Percentiles rank a stretch among this genome's conserved stretches.
Evolutionary conservation across 2,113 vertebrate species (phyloP).

Genomic region (Brachyhypopomus occidentalis): DNA sequence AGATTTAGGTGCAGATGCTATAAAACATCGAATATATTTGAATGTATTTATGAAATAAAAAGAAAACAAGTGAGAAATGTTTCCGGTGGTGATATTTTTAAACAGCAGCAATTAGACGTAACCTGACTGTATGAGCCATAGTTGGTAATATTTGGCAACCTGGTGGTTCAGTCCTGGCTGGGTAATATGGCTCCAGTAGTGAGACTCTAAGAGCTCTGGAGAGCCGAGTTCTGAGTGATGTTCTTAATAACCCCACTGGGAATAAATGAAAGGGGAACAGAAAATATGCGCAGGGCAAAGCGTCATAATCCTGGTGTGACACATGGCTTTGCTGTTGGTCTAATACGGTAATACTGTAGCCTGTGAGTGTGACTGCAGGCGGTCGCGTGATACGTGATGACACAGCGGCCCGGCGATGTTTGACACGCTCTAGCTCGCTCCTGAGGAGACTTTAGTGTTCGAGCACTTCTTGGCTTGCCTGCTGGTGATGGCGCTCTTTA

Average conservation of each 20-base stretch:
- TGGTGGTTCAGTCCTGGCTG: not conserved
- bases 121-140: not conserved
- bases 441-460: conserved; percentile 16
- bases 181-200: not conserved
- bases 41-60: too few relatives aligned
- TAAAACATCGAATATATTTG: conserved; percentile 29
- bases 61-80: not conserved
- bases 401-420: not conserved
- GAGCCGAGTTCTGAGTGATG: not conserved
- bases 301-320: too few relatives aligned
- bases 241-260: not conserved
- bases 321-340: not conserved
- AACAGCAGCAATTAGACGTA: not conserved
- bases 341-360: not conserved
- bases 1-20: conserved; percentile 34
- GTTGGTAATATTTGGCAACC: not conserved
- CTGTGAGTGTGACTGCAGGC: not conserved
- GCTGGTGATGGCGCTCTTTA: not conserved
- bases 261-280: not conserved
- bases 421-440: not conserved
- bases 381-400: not conserved
- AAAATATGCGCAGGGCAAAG: not conserved
- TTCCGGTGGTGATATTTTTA: not conserved
- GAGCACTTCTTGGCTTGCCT: conserved; percentile 52
- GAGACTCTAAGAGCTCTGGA: not conserved